Conservation (phyloP, 2,888 invertebrate species). For the Harpagoxenus sublaevis region DNA sequence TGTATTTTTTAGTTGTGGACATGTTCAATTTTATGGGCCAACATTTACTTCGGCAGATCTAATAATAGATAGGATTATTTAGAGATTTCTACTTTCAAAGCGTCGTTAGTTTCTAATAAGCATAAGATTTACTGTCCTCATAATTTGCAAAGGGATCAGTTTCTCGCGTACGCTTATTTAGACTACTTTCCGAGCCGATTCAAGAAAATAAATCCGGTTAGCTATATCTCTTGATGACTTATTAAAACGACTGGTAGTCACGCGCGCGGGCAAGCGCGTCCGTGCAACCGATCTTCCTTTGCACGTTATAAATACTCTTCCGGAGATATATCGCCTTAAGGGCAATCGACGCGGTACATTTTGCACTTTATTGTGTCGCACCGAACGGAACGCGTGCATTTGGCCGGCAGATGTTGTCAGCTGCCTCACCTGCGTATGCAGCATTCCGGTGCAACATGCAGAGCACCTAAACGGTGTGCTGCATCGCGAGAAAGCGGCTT, state of each 20-base stretch:
- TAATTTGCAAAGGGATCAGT: conserved; percentile 17
- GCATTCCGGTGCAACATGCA: conserved; percentile 50
- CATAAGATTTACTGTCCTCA: background rate
- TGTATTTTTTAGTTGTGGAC: background rate
- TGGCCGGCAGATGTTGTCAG: conserved; percentile 55
- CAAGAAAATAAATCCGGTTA: conserved; percentile 29
- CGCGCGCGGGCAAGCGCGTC: background rate
- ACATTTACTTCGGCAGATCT: background rate
- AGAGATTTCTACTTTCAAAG: background rate
- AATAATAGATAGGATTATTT: background rate
- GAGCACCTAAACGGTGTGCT: conserved; percentile 17
- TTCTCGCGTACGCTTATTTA: conserved; percentile 12
- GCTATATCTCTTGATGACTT: conserved; percentile 29
- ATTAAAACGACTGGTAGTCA: conserved; percentile 46
- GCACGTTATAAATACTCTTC: conserved; percentile 47
- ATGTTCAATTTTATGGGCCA: background rate
- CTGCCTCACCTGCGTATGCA: conserved; percentile 54
- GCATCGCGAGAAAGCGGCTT: conserved; percentile 71
- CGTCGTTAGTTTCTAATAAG: background rate
- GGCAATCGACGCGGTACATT: conserved; percentile 21
- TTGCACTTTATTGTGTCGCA: conserved; percentile 44
- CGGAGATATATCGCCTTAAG: conserved; percentile 38
- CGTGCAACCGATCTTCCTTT: conserved; percentile 27
- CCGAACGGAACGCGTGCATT: conserved; percentile 12
- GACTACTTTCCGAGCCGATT: conserved; percentile 15